phyloP scores from a whole-genome alignment of 2,888 invertebrate species.

The Atrina japonica region DNA sequence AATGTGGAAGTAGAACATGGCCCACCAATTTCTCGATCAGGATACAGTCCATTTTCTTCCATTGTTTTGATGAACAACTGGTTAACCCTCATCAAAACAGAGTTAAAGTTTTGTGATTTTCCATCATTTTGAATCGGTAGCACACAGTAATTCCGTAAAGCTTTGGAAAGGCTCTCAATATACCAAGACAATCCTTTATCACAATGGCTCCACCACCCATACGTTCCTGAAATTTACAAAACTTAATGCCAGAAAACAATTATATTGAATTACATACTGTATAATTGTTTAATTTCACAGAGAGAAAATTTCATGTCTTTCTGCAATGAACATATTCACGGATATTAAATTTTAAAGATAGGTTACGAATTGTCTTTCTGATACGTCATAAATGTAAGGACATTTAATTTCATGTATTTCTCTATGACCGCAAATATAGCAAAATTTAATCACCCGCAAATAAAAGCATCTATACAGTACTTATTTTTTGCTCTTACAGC shows the following conservation, averaged over 20 bases:
- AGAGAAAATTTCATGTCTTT: no score
- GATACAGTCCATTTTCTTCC: slow-evolving; percentile 3
- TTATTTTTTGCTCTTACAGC: no score
- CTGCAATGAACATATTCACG: no score
- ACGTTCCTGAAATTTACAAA: neutral
- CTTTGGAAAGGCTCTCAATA: neutral
- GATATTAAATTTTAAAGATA: neutral
- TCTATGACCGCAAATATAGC: no score
- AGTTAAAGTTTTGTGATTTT: slow-evolving; percentile 16
- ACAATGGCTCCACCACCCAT: slow-evolving; percentile 20
- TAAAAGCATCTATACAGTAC: no score
- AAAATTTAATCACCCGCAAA: no score
- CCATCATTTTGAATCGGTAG: slow-evolving; percentile 2
- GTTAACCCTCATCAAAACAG: slow-evolving; percentile 11
- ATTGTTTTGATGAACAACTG: neutral
- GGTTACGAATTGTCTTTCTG: no score
- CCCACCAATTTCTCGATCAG: neutral
- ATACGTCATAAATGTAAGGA: no score
- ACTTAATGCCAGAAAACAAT: neutral
- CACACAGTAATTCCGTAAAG: slow-evolving; percentile 3
- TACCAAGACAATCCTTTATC: slow-evolving; percentile 17
- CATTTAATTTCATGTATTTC: no score
- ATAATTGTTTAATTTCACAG: no score
- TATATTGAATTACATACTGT: neutral
- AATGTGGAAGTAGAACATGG: slow-evolving; percentile 7